Conservation (phyloP, 1,140 invertebrate genomes). For the Drepana arcuata region DNA sequence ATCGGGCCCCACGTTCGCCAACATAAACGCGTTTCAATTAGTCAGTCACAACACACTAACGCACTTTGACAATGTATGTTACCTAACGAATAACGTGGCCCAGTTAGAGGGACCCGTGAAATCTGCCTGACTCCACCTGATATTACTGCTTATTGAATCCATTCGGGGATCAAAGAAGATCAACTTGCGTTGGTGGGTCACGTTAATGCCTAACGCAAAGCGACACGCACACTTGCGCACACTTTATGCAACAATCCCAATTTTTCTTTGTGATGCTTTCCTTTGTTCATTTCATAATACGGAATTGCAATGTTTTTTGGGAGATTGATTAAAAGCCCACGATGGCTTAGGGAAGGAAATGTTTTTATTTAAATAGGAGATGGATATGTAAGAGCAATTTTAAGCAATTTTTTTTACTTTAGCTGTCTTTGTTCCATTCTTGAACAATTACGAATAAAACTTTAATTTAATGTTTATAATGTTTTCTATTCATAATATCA, state of each 20-base stretch:
- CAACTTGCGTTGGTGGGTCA: neutral
- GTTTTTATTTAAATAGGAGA: too few species aligned
- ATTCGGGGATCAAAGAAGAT: neutral
- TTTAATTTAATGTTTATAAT: neutral
- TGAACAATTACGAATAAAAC: neutral
- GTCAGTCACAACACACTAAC: slow-evolving; percentile 9
- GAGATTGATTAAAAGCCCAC: neutral
- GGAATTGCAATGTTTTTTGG: neutral
- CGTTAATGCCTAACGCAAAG: too few species aligned
- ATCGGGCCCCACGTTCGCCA: slow-evolving; percentile 11
- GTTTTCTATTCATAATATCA: too few species aligned
- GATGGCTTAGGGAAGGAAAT: too few species aligned
- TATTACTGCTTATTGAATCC: too few species aligned
- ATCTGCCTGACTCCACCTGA: neutral
- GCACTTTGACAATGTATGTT: neutral
- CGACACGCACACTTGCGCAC: neutral
- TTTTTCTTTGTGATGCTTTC: neutral
- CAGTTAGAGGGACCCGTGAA: neutral
- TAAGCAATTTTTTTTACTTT: too few species aligned
- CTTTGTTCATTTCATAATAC: slow-evolving; percentile 1
- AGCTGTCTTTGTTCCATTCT: neutral
- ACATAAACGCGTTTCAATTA: slow-evolving; percentile 6
- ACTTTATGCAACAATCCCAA: neutral
- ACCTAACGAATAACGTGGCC: neutral
- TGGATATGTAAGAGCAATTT: too few species aligned